Conservation (phyloP, 2,888 invertebrate species). For the Drosophila pseudotalamancana region DNA sequence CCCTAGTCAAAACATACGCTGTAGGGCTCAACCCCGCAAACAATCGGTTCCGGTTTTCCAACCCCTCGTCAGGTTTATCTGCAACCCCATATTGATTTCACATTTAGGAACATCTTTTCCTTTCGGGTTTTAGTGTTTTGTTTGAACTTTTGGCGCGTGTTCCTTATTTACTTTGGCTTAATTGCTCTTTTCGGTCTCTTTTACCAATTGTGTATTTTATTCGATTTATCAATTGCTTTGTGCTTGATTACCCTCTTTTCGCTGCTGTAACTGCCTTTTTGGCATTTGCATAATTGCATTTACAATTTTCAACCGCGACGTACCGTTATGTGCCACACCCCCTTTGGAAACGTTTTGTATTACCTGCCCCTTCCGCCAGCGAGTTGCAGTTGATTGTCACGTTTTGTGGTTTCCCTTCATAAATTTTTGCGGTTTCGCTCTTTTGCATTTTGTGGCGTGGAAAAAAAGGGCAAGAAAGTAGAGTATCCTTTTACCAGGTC, state of each 20-base stretch:
- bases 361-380: slow-evolving; percentile 26
- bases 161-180: slow-evolving; percentile 61
- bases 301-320: slow-evolving; percentile 24
- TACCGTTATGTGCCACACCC: slow-evolving; percentile 20
- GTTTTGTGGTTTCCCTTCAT: slow-evolving; percentile 72
- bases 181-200: slow-evolving; percentile 38
- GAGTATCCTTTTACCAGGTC: slow-evolving; percentile 60
- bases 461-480: slow-evolving; percentile 42
- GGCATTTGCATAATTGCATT: slow-evolving; percentile 73
- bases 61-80: slow-evolving; percentile 10
- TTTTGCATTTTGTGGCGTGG: slow-evolving; percentile 38
- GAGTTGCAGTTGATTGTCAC: slow-evolving; percentile 59
- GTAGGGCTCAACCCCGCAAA: slow-evolving; percentile 3
- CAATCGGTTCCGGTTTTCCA: slow-evolving; percentile 15
- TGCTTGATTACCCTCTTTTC: slow-evolving; percentile 29
- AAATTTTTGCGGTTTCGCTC: slow-evolving; percentile 66
- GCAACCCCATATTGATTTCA: slow-evolving; percentile 62
- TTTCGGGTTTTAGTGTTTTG: slow-evolving; percentile 12
- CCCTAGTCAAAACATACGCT: slow-evolving; percentile 12
- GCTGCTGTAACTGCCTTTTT: slow-evolving; percentile 24
- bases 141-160: slow-evolving; percentile 55
- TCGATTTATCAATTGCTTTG: slow-evolving; percentile 17
- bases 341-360: slow-evolving; percentile 13
- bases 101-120: slow-evolving; percentile 46
- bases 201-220: slow-evolving; percentile 21